phyloP scores from a whole-genome alignment of 2,113 vertebrate genomes.

The Passer montanus region DNA sequence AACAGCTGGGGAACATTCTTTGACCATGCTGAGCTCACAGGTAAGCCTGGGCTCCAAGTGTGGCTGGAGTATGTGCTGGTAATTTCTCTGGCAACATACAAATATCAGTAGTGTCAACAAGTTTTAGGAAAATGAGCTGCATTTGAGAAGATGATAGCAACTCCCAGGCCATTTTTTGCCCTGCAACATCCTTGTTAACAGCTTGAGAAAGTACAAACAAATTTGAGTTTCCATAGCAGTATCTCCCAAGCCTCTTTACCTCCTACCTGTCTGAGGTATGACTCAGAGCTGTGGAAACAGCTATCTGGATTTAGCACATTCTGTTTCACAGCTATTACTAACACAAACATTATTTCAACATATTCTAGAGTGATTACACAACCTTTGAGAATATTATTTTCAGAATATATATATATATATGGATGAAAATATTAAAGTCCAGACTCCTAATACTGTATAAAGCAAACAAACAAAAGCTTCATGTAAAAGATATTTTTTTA shows the following conservation, averaged over 20 bases:
- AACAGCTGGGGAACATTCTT: background rate
- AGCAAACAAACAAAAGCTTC: background rate
- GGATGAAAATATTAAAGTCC: background rate
- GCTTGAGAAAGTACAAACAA: background rate
- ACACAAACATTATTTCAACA: background rate
- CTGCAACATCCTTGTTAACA: background rate
- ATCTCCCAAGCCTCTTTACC: background rate
- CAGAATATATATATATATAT: background rate
- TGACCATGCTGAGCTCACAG: background rate
- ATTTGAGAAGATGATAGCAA: background rate
- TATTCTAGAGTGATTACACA: background rate
- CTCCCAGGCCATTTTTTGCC: background rate
- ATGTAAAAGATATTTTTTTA: background rate
- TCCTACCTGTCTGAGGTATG: background rate
- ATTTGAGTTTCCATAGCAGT: background rate
- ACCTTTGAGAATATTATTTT: background rate
- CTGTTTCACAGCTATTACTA: background rate
- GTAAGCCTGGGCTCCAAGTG: background rate
- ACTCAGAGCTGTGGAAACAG: background rate
- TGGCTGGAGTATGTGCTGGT: background rate
- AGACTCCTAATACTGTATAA: background rate
- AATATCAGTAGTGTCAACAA: background rate
- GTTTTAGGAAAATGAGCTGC: background rate
- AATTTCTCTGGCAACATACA: background rate
- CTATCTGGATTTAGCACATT: background rate